These are phyloP conservation scores for Bradynema listronoti DNA, from an alignment of 1,140 invertebrate species.

Conservation along the genomic window DNA sequence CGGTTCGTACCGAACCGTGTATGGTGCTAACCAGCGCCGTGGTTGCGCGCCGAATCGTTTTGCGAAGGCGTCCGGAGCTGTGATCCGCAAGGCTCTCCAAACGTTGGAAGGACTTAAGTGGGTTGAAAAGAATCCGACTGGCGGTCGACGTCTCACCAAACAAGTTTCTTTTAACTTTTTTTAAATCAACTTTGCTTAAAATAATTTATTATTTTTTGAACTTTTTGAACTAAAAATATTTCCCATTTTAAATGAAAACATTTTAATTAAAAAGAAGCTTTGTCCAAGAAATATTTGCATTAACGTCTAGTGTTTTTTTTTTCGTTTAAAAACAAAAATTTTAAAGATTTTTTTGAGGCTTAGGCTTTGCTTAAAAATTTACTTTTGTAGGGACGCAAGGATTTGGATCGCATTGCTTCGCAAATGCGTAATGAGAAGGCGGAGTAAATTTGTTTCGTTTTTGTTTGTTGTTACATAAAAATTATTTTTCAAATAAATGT, in stretches of 20 bases:
- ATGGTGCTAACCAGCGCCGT: slow-evolving; percentile 81
- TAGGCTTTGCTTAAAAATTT: neutral
- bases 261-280: too few species aligned
- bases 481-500: too few species aligned
- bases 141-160: slow-evolving; percentile 46
- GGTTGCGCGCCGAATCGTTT: slow-evolving; percentile 91
- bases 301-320: slow-evolving; percentile 5
- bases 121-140: slow-evolving; percentile 75
- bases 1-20: slow-evolving; percentile 87
- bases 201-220: too few species aligned
- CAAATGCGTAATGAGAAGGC: slow-evolving; percentile 66
- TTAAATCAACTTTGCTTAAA: neutral
- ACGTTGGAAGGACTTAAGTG: slow-evolving; percentile 83
- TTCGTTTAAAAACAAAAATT: neutral
- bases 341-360: neutral
- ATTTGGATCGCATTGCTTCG: slow-evolving; percentile 92
- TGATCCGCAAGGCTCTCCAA: slow-evolving; percentile 87
- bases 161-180: slow-evolving; percentile 29
- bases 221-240: too few species aligned
- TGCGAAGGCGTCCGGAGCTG: slow-evolving; percentile 76
- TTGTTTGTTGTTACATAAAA: too few species aligned
- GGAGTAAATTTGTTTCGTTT: too few species aligned
- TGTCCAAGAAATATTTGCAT: too few species aligned
- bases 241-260: too few species aligned
- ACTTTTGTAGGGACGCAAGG: slow-evolving; percentile 74